These are phyloP conservation scores for Drusus annulatus DNA, from an alignment of 1,140 invertebrate species.

Conservation along the genomic window DNA sequence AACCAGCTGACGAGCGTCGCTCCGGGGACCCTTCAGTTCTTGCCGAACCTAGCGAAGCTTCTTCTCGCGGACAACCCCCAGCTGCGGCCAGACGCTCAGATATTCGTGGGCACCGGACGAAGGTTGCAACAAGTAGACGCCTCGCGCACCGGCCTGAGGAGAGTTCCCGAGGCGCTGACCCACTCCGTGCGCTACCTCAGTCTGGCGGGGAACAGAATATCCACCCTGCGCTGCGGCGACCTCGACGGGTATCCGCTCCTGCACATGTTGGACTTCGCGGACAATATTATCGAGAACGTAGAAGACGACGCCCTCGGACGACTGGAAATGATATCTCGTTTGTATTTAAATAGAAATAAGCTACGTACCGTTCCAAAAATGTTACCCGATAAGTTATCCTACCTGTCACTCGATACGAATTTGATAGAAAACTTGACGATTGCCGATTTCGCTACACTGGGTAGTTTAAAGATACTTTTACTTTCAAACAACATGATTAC, in stretches of 20 bases:
- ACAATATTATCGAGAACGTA: constrained; percentile 82
- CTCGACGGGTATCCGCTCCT: constrained; percentile 91
- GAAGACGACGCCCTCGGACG: constrained; percentile 91
- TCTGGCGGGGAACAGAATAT: constrained; percentile 83
- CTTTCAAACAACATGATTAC: constrained; percentile 79
- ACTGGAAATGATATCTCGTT: constrained; percentile 82
- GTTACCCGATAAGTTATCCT: constrained; percentile 68
- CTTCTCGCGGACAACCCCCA: constrained; percentile 81
- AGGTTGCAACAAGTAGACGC: constrained; percentile 86
- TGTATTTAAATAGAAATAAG: constrained; percentile 86
- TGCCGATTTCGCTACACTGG: constrained; percentile 80
- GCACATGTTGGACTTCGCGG: constrained; percentile 84
- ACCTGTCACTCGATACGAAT: constrained; percentile 71
- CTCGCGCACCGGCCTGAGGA: constrained; percentile 82
- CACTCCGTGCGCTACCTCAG: constrained; percentile 86
- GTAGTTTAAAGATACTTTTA: constrained; percentile 79
- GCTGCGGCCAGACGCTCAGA: constrained; percentile 74
- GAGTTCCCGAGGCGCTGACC: constrained; percentile 87
- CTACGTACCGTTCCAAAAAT: constrained; percentile 77
- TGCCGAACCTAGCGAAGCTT: constrained; percentile 83
- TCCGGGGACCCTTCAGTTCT: constrained; percentile 80
- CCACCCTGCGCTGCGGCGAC: constrained; percentile 84
- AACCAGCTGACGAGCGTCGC: constrained; percentile 81
- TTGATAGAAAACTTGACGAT: constrained; percentile 76
- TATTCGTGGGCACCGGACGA: constrained; percentile 79